Percentiles rank a stretch among this genome's conserved stretches.
phyloP scores from a whole-genome alignment of 2,888 invertebrate genomes.

The Ophonus ardosiacus region DNA sequence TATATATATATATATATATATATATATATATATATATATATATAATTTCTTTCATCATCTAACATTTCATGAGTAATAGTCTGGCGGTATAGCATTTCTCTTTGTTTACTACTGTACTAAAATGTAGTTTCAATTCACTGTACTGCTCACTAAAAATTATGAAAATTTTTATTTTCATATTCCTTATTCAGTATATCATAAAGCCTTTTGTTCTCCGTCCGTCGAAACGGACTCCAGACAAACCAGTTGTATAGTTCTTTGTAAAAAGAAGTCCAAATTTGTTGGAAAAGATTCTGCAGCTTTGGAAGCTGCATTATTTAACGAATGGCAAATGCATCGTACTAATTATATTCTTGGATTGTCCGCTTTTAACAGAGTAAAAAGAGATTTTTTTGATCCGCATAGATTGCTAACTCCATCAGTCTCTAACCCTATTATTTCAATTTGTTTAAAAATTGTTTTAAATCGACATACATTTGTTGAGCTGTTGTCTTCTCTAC shows the following conservation, averaged over 20 bases:
- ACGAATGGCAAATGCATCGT: conserved; percentile 66
- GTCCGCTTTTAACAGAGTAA: conserved; percentile 65
- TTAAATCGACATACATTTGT: neutral
- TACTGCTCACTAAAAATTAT: conserved; percentile 66
- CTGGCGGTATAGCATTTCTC: conserved; percentile 65
- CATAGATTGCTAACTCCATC: conserved; percentile 68
- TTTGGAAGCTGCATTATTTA: conserved; percentile 64
- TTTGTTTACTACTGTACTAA: conserved; percentile 54
- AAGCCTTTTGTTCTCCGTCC: conserved; percentile 64
- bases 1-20: too few species aligned
- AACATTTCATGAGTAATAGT: conserved; percentile 59
- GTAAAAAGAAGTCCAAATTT: conserved; percentile 66
- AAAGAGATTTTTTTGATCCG: conserved; percentile 67
- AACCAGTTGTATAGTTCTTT: conserved; percentile 67
- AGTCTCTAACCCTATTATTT: conserved; percentile 66
- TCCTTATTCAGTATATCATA: conserved; percentile 66
- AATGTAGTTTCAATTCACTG: conserved; percentile 64
- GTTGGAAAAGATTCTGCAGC: conserved; percentile 66
- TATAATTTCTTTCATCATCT: too few species aligned
- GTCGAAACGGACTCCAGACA: conserved; percentile 64
- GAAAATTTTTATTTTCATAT: conserved; percentile 65
- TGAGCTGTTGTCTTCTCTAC: neutral
- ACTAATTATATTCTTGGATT: conserved; percentile 66
- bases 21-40: too few species aligned
- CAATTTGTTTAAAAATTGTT: conserved; percentile 5